Percentiles rank a stretch among this genome's conserved stretches.
Evolutionary conservation across 2,113 vertebrate genomes (phyloP).

Genomic region (Aegithalos caudatus): DNA sequence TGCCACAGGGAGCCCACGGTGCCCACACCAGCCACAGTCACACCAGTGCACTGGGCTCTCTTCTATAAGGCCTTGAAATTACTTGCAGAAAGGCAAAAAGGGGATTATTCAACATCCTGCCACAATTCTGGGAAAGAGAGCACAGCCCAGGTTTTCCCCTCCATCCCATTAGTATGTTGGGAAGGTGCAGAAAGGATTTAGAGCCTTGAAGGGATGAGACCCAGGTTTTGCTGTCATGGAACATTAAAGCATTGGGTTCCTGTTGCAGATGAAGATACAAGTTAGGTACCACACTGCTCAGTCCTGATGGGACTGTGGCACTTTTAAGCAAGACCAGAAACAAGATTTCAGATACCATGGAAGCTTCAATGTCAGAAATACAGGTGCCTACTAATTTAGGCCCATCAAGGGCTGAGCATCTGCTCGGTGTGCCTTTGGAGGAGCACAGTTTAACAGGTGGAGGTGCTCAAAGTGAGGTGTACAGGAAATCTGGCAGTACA

Average conservation of each 20-base stretch:
- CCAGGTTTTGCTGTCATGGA: neutral
- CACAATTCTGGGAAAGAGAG: neutral
- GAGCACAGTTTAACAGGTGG: neutral
- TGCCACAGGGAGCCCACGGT: neutral
- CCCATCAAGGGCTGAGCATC: neutral
- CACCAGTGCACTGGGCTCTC: neutral
- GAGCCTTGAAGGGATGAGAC: neutral
- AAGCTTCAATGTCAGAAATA: neutral
- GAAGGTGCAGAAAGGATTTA: neutral
- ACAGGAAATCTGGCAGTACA: neutral
- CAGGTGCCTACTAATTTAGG: neutral
- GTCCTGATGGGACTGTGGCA: neutral
- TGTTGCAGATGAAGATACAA: neutral
- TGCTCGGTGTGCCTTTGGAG: neutral
- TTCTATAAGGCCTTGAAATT: neutral
- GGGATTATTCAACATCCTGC: neutral
- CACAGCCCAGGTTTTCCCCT: neutral
- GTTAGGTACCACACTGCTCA: neutral
- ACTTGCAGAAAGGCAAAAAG: neutral
- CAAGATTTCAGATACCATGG: neutral
- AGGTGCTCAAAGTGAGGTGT: neutral
- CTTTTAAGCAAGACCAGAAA: neutral
- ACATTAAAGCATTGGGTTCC: neutral
- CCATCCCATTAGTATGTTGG: neutral
- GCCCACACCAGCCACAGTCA: accelerated